Conservation (phyloP, 2,888 invertebrate genomes). For the Platycheirus rosarum region DNA sequence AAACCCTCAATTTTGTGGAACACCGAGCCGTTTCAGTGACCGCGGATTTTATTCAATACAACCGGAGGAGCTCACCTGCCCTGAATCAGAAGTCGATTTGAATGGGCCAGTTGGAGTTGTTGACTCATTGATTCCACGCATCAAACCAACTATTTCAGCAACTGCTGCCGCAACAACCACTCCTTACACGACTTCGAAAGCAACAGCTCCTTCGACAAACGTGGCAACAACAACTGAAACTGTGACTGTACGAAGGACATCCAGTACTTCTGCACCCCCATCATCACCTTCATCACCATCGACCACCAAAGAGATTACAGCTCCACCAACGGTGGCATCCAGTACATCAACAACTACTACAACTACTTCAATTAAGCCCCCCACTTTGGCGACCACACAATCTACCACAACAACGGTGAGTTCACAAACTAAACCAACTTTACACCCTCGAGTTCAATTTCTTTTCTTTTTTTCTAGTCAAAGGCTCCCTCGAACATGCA, state of each 20-base stretch:
- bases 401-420: slow-evolving; percentile 53
- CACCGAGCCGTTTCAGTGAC: slow-evolving; percentile 90
- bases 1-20: slow-evolving; percentile 96
- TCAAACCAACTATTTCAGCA: slow-evolving; percentile 80
- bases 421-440: slow-evolving; percentile 35
- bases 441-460: slow-evolving; percentile 73
- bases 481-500: slow-evolving; percentile 77
- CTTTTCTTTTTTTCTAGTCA: slow-evolving; percentile 67
- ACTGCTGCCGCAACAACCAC: slow-evolving; percentile 77
- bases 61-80: slow-evolving; percentile 88
- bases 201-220: slow-evolving; percentile 63
- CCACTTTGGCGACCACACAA: slow-evolving; percentile 52
- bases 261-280: slow-evolving; percentile 28
- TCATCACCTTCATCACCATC: slow-evolving; percentile 32
- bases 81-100: slow-evolving; percentile 84
- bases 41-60: slow-evolving; percentile 94
- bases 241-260: slow-evolving; percentile 65
- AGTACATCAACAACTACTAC: slow-evolving; percentile 75
- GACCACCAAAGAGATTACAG: slow-evolving; percentile 68
- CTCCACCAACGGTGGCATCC: slow-evolving; percentile 76
- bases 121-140: slow-evolving; percentile 81
- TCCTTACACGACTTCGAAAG: slow-evolving; percentile 51
- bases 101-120: slow-evolving; percentile 81
- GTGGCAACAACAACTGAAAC: slow-evolving; percentile 56
- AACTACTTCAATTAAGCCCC: slow-evolving; percentile 56